Percentiles rank a stretch among this genome's conserved stretches.
Conservation (phyloP, 2,797 vertebrate species). For the Anabas testudineus region DNA sequence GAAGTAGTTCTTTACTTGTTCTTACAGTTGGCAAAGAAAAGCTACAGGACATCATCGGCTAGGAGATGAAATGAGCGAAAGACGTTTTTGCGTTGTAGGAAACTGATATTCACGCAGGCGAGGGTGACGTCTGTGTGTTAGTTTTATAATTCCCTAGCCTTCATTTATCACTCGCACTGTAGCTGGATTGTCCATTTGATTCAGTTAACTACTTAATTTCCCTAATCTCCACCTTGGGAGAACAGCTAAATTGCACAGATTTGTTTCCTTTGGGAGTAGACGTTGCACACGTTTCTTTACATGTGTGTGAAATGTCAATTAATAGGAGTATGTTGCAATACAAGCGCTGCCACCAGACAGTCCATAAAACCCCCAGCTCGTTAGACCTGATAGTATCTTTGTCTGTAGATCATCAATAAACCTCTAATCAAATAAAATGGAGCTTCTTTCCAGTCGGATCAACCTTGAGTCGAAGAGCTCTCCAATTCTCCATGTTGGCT, state of each 20-base stretch:
- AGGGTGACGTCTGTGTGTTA: slow-evolving; percentile 51
- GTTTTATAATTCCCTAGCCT: slow-evolving; percentile 64
- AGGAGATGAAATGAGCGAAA: slow-evolving; percentile 41
- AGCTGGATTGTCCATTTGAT: slow-evolving; percentile 61
- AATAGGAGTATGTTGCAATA: slow-evolving; percentile 12
- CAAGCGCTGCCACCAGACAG: slow-evolving; percentile 33
- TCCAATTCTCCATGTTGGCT: slow-evolving; percentile 59
- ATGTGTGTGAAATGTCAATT: slow-evolving; percentile 55
- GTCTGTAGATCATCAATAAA: slow-evolving; percentile 66
- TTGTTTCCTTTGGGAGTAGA: slow-evolving; percentile 41
- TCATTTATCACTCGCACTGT: slow-evolving; percentile 61
- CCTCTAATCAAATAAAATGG: slow-evolving; percentile 61
- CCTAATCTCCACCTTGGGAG: slow-evolving; percentile 71
- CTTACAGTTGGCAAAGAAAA: slow-evolving; percentile 39
- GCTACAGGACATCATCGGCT: slow-evolving; percentile 43
- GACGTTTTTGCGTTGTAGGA: slow-evolving; percentile 41
- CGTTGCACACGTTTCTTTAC: slow-evolving; percentile 33
- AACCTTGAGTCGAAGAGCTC: slow-evolving; percentile 48
- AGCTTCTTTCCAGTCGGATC: slow-evolving; percentile 50
- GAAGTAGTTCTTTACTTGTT: slow-evolving; percentile 53
- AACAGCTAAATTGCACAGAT: slow-evolving; percentile 53
- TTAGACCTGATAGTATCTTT: slow-evolving; percentile 51
- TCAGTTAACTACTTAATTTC: slow-evolving; percentile 65
- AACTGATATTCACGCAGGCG: slow-evolving; percentile 44
- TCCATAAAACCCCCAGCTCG: slow-evolving; percentile 50